phyloP scores from a whole-genome alignment of 2,888 invertebrate species.

The Pandemis heparana region DNA sequence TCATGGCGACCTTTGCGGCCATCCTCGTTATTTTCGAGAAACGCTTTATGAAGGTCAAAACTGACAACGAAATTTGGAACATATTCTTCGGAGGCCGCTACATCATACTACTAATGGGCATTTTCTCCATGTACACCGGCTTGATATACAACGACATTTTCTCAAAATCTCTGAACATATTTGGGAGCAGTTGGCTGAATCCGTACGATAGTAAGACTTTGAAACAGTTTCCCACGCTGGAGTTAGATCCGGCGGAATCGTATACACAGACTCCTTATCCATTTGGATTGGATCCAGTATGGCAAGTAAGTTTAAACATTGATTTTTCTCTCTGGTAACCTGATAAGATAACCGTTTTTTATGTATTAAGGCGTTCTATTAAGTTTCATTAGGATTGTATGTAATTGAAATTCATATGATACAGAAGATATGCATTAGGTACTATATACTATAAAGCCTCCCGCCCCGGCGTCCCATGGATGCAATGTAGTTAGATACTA shows the following conservation, averaged over 20 bases:
- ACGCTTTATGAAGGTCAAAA: slow-evolving; percentile 79
- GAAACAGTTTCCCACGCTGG: slow-evolving; percentile 58
- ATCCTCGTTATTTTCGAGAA: slow-evolving; percentile 88
- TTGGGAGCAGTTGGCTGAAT: slow-evolving; percentile 88
- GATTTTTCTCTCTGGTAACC: neutral
- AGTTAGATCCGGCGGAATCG: slow-evolving; percentile 77
- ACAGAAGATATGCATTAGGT: too few species aligned
- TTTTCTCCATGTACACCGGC: slow-evolving; percentile 91
- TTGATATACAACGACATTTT: slow-evolving; percentile 91
- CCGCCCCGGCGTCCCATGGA: too few species aligned
- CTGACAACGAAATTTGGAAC: slow-evolving; percentile 88
- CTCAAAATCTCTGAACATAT: slow-evolving; percentile 89
- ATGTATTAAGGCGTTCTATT: too few species aligned
- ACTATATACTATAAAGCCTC: too few species aligned
- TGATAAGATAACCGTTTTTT: too few species aligned
- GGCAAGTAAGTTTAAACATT: slow-evolving; percentile 87
- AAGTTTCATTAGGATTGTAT: too few species aligned
- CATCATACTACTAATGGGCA: slow-evolving; percentile 90
- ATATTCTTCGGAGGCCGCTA: slow-evolving; percentile 91
- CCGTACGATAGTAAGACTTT: slow-evolving; percentile 70
- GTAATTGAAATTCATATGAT: too few species aligned
- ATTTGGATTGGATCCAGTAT: slow-evolving; percentile 90
- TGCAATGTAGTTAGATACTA: too few species aligned
- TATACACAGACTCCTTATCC: slow-evolving; percentile 86
- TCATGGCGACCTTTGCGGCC: slow-evolving; percentile 88